Percentiles rank a stretch among this genome's conserved stretches.
Conservation (phyloP, 23 tunicate genomes). For the Botrylloides violaceus region DNA sequence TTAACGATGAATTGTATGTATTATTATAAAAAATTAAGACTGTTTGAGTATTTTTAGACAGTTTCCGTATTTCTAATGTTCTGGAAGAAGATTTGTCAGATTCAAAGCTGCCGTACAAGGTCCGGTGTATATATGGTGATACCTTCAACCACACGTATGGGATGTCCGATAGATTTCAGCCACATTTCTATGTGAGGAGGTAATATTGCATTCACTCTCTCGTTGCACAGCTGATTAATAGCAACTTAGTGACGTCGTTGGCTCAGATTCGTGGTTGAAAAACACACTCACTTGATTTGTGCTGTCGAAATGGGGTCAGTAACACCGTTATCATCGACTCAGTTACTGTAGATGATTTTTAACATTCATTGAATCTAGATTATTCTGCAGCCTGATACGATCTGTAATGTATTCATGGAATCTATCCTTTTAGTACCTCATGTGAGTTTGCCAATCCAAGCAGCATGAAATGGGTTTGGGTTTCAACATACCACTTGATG, state of each 20-base stretch:
- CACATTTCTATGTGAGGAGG: conserved; percentile 55
- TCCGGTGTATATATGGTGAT: conserved; percentile 75
- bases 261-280: too few relatives aligned
- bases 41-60: conserved; percentile 32
- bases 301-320: too few relatives aligned
- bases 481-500: conserved; percentile 62
- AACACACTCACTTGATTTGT: too few relatives aligned
- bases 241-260: too few relatives aligned
- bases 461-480: conserved; percentile 56
- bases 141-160: conserved; percentile 14
- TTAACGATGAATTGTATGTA: too few relatives aligned
- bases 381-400: too few relatives aligned
- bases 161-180: conserved; percentile 19
- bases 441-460: conserved; percentile 31
- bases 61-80: conserved; percentile 28
- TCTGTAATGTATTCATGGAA: neutral
- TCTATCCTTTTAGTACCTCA: conserved; percentile 30
- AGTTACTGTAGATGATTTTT: too few relatives aligned
- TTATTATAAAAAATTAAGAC: too few relatives aligned
- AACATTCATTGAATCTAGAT: too few relatives aligned
- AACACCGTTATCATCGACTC: too few relatives aligned
- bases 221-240: too few relatives aligned
- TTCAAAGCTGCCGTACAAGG: conserved; percentile 24
- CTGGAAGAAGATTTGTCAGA: neutral
- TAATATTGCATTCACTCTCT: neutral